Conservation (phyloP, 2,888 invertebrate genomes). For the Dendrolimus pini region DNA sequence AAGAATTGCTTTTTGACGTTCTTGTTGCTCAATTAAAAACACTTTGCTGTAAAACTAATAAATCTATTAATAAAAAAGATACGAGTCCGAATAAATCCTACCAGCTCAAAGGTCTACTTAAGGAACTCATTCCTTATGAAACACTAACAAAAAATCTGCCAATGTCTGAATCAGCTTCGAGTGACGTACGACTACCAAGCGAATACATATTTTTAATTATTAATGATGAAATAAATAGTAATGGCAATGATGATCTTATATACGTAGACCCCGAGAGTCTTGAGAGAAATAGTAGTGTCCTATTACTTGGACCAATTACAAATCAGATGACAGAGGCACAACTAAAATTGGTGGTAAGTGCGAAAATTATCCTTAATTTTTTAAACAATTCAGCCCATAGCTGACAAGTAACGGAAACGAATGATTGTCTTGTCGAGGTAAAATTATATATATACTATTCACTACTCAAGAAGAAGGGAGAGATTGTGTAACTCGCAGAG, state of each 20-base stretch:
- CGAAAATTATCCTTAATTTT: background rate
- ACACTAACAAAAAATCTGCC: background rate
- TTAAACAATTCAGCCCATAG: too few relatives aligned
- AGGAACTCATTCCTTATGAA: background rate
- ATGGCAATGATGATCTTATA: constrained; percentile 48
- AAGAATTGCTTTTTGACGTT: constrained; percentile 55
- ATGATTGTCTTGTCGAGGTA: too few relatives aligned
- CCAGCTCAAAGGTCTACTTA: background rate
- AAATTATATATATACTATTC: too few relatives aligned
- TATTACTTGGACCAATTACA: constrained; percentile 59
- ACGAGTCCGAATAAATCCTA: background rate
- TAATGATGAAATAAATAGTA: constrained; percentile 59
- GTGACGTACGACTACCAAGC: constrained; percentile 1
- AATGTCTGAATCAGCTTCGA: background rate
- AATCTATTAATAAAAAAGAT: constrained; percentile 18
- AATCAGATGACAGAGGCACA: constrained; percentile 47
- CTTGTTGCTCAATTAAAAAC: constrained; percentile 57
- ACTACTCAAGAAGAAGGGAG: too few relatives aligned
- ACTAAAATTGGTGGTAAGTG: constrained; percentile 53
- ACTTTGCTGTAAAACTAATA: constrained; percentile 53
- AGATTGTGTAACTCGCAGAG: too few relatives aligned
- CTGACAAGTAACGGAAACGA: too few relatives aligned
- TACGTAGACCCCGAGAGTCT: constrained; percentile 61
- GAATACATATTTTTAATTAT: constrained; percentile 62
- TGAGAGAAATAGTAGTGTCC: constrained; percentile 52